Conservation (phyloP, 2,113 vertebrate genomes). For the mouse (Mus musculus) region GRCm39 chr9:19823001-19823500, state of each 20-base stretch:
- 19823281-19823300: not conserved
- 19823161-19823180: not conserved
- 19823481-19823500: too few species aligned
- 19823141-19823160: not conserved
- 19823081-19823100: not conserved
- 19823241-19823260: not conserved
- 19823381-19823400: not conserved
- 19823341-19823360: not conserved
- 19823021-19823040: not conserved
- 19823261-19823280: not conserved
- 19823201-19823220: not conserved
- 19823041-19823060: not conserved
- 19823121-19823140: not conserved
- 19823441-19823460: too few species aligned
- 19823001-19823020: not conserved
- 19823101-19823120: not conserved
- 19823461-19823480: not conserved
- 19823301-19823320: too few species aligned
- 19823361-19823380: not conserved
- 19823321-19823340: too few species aligned
- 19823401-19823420: not conserved
- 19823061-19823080: not conserved
- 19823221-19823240: not conserved
- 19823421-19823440: not conserved
- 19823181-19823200: not conserved